Conservation (phyloP, 1,140 invertebrate genomes). For the Caenorhabditis elegans region DNA sequence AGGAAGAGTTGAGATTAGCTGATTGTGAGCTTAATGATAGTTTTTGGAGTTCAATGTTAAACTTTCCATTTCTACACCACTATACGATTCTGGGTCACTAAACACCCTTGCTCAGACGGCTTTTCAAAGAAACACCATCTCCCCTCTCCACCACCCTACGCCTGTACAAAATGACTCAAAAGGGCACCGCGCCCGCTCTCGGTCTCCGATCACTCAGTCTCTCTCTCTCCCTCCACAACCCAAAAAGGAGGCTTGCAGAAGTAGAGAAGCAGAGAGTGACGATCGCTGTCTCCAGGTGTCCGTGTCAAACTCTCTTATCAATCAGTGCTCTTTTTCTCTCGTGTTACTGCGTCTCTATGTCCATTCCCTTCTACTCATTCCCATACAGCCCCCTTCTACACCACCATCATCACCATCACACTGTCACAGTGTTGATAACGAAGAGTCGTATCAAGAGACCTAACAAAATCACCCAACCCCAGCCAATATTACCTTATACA, state of each 20-base stretch:
- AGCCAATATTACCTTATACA: too few species aligned
- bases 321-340: not conserved
- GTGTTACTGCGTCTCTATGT: not conserved
- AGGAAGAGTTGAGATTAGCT: too few species aligned
- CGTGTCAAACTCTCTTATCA: not conserved
- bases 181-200: not conserved
- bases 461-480: too few species aligned
- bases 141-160: too few species aligned
- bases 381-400: not conserved
- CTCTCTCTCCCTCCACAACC: not conserved
- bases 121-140: too few species aligned
- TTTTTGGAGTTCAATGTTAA: too few species aligned
- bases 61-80: not conserved
- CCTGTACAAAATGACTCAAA: slow-evolving; percentile 18
- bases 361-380: not conserved
- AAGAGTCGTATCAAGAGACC: too few species aligned
- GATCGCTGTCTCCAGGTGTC: not conserved
- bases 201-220: not conserved
- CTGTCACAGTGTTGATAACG: too few species aligned
- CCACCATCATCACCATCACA: not conserved
- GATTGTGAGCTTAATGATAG: too few species aligned
- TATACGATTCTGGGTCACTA: not conserved
- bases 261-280: not conserved
- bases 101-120: not conserved
- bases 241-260: not conserved